A percentile compares a stretch with the other conserved stretches of the same genome.
Conservation (phyloP, 2,888 invertebrate genomes). For the Sarcophaga variegata region DNA sequence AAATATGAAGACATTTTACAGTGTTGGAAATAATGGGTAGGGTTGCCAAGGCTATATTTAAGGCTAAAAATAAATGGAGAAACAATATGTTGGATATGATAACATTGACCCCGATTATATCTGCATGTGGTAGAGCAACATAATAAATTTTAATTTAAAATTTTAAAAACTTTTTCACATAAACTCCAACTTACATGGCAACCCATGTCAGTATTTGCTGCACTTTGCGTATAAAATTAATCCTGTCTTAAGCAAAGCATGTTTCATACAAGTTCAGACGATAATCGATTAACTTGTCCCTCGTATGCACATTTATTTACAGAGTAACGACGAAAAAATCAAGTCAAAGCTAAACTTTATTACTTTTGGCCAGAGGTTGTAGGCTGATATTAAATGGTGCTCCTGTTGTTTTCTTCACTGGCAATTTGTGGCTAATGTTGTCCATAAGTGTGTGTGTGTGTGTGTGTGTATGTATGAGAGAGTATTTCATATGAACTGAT, state of each 20-base stretch:
- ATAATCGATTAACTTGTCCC: conserved; percentile 77
- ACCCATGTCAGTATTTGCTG: neutral
- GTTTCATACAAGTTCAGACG: conserved; percentile 49
- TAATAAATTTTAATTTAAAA: no score
- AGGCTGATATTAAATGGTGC: conserved; percentile 31
- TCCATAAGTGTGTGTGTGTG: neutral
- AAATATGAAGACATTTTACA: conserved; percentile 74
- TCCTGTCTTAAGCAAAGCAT: conserved; percentile 49
- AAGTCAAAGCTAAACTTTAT: neutral
- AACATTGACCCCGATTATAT: no score
- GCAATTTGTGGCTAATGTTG: neutral
- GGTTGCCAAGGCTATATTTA: neutral
- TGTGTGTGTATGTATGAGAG: conserved; percentile 32
- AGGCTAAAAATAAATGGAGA: no score
- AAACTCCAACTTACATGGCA: neutral
- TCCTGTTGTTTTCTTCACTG: conserved; percentile 25
- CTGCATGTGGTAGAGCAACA: no score
- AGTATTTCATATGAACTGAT: conserved; percentile 45
- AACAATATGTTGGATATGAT: no score
- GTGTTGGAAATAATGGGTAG: neutral
- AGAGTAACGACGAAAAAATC: conserved; percentile 3
- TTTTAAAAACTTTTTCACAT: no score
- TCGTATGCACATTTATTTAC: conserved; percentile 22
- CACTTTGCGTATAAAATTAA: conserved; percentile 46
- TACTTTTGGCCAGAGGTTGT: conserved; percentile 45